These are phyloP conservation scores for Malurus melanocephalus DNA, from an alignment of 2,113 vertebrate species.

Conservation along the genomic window DNA sequence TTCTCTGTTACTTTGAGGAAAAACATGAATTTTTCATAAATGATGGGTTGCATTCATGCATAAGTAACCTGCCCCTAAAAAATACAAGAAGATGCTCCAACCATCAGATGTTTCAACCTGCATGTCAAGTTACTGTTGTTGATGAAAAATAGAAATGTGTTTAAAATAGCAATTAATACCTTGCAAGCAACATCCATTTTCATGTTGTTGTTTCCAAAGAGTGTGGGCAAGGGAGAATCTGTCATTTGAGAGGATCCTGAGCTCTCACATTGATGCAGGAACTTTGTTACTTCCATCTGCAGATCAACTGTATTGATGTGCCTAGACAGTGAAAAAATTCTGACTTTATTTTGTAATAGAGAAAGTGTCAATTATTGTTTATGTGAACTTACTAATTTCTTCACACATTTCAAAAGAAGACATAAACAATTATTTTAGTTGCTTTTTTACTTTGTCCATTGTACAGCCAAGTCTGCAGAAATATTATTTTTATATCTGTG, in stretches of 20 bases:
- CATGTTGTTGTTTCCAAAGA: constrained; percentile 88
- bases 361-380: not conserved
- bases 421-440: not conserved
- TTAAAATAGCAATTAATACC: constrained; percentile 61
- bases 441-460: not conserved
- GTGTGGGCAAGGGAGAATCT: constrained; percentile 77
- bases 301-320: constrained; percentile 96
- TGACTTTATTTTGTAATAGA: not conserved
- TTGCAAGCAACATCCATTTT: constrained; percentile 95
- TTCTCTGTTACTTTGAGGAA: not conserved
- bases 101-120: not conserved
- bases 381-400: not conserved
- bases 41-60: not conserved
- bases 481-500: not conserved
- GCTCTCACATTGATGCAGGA: constrained; percentile 88
- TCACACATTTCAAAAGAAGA: not conserved
- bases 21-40: not conserved
- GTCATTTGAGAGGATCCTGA: constrained; percentile 67
- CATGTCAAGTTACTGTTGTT: not conserved
- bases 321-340: constrained; percentile 54
- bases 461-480: not conserved
- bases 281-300: constrained; percentile 95
- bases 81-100: not conserved
- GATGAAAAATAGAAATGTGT: not conserved
- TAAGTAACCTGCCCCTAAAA: not conserved